phyloP scores from a whole-genome alignment of 2,113 vertebrate species.

The Vanacampus margaritifer region DNA sequence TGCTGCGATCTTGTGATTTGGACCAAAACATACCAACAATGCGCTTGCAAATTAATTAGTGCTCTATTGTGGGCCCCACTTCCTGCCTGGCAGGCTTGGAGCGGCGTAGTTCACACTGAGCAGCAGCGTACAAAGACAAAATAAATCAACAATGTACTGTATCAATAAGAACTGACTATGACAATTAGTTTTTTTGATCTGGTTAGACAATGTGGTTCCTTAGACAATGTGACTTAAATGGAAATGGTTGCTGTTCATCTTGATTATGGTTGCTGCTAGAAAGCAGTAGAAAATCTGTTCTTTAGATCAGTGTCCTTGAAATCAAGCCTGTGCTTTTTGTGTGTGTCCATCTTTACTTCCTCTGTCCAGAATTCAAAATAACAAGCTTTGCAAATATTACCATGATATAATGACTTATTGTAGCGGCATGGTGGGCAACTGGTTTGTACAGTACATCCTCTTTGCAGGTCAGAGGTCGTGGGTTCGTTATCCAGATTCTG shows the following conservation, averaged over 20 bases:
- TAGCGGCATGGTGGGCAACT: too few relatives aligned
- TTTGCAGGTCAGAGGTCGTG: too few relatives aligned
- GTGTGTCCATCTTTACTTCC: too few relatives aligned
- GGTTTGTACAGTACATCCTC: too few relatives aligned
- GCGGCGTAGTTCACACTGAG: slow-evolving; percentile 15
- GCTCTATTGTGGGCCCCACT: slow-evolving; percentile 20
- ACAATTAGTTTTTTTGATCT: slow-evolving; percentile 27
- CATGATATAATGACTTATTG: too few relatives aligned
- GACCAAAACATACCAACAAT: slow-evolving; percentile 24
- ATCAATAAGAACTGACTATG: slow-evolving; percentile 12
- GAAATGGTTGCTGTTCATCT: slow-evolving; percentile 11
- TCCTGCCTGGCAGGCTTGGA: slow-evolving; percentile 38
- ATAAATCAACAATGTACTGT: slow-evolving; percentile 7
- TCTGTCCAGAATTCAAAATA: too few relatives aligned
- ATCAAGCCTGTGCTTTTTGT: slow-evolving; percentile 34
- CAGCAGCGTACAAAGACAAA: slow-evolving; percentile 13
- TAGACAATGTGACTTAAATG: too few relatives aligned
- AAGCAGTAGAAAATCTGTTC: slow-evolving; percentile 43
- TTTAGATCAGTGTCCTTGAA: slow-evolving; percentile 28
- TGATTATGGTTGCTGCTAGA: slow-evolving; percentile 35
- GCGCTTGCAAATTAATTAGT: slow-evolving; percentile 43
- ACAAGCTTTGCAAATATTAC: too few relatives aligned
- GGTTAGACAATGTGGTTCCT: neutral
- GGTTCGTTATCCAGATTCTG: too few relatives aligned
- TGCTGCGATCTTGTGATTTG: slow-evolving; percentile 39